phyloP scores from a whole-genome alignment of 1,140 invertebrate genomes.

The Hypsibius dujardini region DNA sequence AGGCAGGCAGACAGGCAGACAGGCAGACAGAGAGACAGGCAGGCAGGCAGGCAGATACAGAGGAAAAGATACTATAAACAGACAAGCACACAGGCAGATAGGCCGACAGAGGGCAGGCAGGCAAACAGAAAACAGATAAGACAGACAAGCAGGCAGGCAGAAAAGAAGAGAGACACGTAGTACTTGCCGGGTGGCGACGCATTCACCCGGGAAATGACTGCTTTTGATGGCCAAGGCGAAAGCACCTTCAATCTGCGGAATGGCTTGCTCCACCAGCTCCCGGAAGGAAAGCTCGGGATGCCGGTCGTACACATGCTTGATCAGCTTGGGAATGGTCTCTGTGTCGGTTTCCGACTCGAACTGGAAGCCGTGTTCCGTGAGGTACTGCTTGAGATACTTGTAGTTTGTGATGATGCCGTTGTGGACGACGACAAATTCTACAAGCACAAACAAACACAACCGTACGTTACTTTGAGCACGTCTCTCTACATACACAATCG shows the following conservation, averaged over 20 bases:
- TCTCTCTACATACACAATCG: too few species aligned
- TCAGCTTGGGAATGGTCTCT: conserved; percentile 90
- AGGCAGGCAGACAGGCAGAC: too few species aligned
- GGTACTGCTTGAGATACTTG: conserved; percentile 89
- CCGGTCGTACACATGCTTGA: conserved; percentile 75
- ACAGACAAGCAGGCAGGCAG: too few species aligned
- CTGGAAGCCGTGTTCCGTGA: conserved; percentile 56
- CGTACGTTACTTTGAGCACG: too few species aligned
- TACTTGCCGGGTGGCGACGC: conserved; percentile 64
- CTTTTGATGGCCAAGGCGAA: conserved; percentile 97
- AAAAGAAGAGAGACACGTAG: not conserved
- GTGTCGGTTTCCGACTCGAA: conserved; percentile 98
- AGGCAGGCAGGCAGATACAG: too few species aligned
- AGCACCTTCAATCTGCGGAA: conserved; percentile 94
- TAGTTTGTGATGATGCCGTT: conserved; percentile 99
- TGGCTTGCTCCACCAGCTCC: conserved; percentile 84
- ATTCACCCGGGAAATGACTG: conserved; percentile 81
- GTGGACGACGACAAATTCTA: conserved; percentile 86
- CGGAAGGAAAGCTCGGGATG: conserved; percentile 79
- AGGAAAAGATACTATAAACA: too few species aligned
- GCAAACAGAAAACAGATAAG: too few species aligned
- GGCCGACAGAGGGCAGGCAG: too few species aligned
- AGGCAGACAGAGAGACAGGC: too few species aligned
- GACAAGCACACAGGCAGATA: too few species aligned
- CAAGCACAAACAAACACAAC: conserved; percentile 16